Conservation (phyloP, 2,797 vertebrate genomes). For the Aldrovandia affinis region DNA sequence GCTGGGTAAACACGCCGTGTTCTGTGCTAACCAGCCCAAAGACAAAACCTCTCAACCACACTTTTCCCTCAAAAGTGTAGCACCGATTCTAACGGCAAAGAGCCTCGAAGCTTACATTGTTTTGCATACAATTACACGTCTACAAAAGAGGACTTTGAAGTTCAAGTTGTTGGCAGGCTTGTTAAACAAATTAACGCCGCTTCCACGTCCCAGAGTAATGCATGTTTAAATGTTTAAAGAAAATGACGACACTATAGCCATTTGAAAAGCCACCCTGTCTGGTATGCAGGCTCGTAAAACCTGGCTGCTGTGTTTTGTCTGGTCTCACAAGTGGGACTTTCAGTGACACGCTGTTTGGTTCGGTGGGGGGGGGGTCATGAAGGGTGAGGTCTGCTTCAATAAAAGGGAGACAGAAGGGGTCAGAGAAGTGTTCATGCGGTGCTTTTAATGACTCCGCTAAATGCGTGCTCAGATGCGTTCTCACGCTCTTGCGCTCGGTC, state of each 20-base stretch:
- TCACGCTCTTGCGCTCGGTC: slow-evolving; percentile 38
- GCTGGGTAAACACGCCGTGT: not conserved
- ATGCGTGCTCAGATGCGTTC: slow-evolving; percentile 20
- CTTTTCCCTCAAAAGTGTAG: not conserved
- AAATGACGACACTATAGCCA: slow-evolving; percentile 37
- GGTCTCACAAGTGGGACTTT: slow-evolving; percentile 39
- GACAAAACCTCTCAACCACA: not conserved
- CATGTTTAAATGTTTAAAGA: slow-evolving; percentile 28
- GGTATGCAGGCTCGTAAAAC: slow-evolving; percentile 54
- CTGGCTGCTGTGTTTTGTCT: slow-evolving; percentile 51
- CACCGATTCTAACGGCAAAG: not conserved
- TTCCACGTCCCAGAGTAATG: slow-evolving; percentile 40
- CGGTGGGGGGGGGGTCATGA: slow-evolving; percentile 26
- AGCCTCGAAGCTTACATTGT: slow-evolving; percentile 6
- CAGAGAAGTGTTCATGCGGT: slow-evolving; percentile 14
- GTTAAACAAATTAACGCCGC: slow-evolving; percentile 39
- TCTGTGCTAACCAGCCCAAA: not conserved
- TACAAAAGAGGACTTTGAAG: slow-evolving; percentile 44
- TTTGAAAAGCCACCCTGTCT: slow-evolving; percentile 59
- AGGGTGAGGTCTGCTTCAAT: slow-evolving; percentile 17
- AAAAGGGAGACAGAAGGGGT: slow-evolving; percentile 23
- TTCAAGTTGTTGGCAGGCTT: slow-evolving; percentile 30
- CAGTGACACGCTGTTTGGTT: slow-evolving; percentile 36
- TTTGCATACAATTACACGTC: slow-evolving; percentile 43
- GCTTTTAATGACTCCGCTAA: not conserved